These are phyloP conservation scores for Sitobion miscanthi DNA, from an alignment of 1,140 invertebrate species.

Conservation along the genomic window DNA sequence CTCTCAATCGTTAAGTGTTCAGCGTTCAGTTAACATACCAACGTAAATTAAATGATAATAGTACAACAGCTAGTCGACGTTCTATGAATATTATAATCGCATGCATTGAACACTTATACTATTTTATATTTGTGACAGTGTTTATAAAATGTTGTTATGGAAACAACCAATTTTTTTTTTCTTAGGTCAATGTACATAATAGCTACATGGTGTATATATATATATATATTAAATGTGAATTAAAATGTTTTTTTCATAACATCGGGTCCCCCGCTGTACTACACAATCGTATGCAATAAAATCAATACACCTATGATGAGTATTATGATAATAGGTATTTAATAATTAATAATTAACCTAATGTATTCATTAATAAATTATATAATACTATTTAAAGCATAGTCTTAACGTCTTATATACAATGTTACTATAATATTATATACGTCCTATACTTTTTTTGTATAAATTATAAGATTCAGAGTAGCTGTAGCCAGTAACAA, in stretches of 20 bases:
- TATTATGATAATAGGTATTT: no score
- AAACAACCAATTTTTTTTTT: neutral
- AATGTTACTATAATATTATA: no score
- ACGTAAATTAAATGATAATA: neutral
- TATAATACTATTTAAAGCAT: no score
- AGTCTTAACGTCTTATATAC: no score
- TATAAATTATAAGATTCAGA: no score
- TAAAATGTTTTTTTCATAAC: neutral
- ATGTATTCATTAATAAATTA: no score
- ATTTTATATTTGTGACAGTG: neutral
- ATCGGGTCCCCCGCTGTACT: neutral
- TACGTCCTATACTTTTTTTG: no score
- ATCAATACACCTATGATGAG: neutral
- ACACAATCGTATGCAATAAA: neutral
- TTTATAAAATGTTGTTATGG: constrained; percentile 30
- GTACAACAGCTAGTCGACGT: neutral
- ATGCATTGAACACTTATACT: neutral
- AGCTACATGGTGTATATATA: neutral
- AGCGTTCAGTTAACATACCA: neutral
- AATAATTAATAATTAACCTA: no score
- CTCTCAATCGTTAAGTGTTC: neutral
- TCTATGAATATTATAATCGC: neutral
- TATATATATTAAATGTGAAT: neutral
- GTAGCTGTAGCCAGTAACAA: no score
- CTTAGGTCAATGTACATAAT: neutral